Evolutionary conservation across 53 echinoderm and acorn worm genomes (phyloP).

Genomic region (Henricia sp.): DNA sequence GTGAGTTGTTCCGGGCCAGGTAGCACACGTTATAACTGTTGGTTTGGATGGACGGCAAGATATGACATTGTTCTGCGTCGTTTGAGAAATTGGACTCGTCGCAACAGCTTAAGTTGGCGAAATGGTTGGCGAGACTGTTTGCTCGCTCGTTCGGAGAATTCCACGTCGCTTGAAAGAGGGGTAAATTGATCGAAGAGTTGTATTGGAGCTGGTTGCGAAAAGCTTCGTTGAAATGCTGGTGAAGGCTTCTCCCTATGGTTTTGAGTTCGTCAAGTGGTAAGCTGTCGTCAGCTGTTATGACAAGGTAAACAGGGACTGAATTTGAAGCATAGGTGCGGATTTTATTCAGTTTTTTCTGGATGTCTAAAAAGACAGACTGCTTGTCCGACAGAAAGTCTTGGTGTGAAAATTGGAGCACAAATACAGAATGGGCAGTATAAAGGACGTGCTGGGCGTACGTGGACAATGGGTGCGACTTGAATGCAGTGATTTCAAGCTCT

Average conservation of each 20-base stretch:
- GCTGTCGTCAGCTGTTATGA: not conserved
- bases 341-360: constrained; percentile 44
- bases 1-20: not conserved
- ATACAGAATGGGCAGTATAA: constrained; percentile 57
- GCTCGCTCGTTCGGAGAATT: not conserved
- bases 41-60: not conserved
- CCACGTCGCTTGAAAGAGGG: constrained; percentile 17
- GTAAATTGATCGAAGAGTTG: constrained; percentile 36
- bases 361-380: constrained; percentile 37
- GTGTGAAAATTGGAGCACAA: constrained; percentile 40
- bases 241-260: constrained; percentile 12
- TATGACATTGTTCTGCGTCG: constrained; percentile 7
- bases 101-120: not conserved
- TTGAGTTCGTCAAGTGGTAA: constrained; percentile 14
- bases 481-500: constrained; percentile 45
- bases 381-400: constrained; percentile 24
- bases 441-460: constrained; percentile 37
- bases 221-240: constrained; percentile 13
- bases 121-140: not conserved
- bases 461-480: constrained; percentile 29
- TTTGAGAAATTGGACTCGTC: not conserved
- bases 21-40: constrained; percentile 14
- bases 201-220: constrained; percentile 53
- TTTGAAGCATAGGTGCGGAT: constrained; percentile 53
- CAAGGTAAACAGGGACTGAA: constrained; percentile 48